Evolutionary conservation across 2,888 invertebrate genomes (phyloP).

Genomic region (Parnassius orleans): DNA sequence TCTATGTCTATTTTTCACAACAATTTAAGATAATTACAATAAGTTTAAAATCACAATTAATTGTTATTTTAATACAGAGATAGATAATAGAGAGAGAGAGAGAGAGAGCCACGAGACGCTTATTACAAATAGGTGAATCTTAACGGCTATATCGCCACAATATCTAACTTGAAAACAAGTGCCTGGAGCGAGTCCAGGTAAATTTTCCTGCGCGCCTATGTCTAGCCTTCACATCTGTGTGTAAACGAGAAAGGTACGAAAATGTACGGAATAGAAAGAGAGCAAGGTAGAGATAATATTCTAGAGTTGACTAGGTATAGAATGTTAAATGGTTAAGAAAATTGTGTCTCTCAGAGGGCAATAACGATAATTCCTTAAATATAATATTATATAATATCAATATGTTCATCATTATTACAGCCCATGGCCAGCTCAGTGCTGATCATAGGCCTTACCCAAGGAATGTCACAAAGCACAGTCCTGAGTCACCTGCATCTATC

Average conservation of each 20-base stretch:
- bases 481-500: no score
- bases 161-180: neutral
- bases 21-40: no score
- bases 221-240: slow-evolving; percentile 5
- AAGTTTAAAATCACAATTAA: no score
- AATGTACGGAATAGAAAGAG: slow-evolving; percentile 14
- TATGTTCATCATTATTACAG: no score
- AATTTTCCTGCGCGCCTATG: slow-evolving; percentile 22
- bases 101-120: neutral
- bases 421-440: no score
- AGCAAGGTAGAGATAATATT: slow-evolving; percentile 1
- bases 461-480: no score
- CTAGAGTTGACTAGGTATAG: neutral
- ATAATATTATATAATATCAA: no score
- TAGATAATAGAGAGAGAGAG: no score
- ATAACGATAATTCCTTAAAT: no score
- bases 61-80: no score
- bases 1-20: no score
- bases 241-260: slow-evolving; percentile 16
- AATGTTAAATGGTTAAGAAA: slow-evolving; percentile 2
- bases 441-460: no score
- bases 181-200: neutral
- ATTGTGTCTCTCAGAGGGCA: slow-evolving; percentile 19
- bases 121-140: neutral
- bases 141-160: neutral